Evolutionary conservation across 1,140 invertebrate genomes (phyloP), one percentile per base, ranked within the genome.

Genomic region (Habropoda laboriosa): DNA sequence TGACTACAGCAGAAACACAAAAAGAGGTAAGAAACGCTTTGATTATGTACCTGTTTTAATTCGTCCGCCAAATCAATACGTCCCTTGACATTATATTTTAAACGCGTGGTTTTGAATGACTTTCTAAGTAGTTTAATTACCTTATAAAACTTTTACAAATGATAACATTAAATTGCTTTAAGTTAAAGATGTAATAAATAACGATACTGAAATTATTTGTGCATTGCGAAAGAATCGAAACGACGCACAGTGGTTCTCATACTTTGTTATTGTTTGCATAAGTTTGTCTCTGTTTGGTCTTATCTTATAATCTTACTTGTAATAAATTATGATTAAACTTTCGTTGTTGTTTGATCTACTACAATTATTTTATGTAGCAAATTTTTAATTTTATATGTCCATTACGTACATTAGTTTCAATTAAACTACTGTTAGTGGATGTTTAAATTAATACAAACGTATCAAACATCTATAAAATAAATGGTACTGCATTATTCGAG

Each of bases 1-100:
- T 87, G 70, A 86, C 70, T 61, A 79, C 72, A 0, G 85, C 86
- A 38, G 86, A 91, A 70, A 82, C 89, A 40, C 85, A 81, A 53
- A 93, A 92, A 80, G 89, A 93, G 89, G 92, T 92, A 72, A 86
- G 60, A 40, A 40, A 79, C 13, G 13, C 24, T 38, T 53, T 6
- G 32, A 49, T 53, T 58, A 27, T 6, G 51, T 45, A 42, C 32
- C 45, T 30, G 45, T 61, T 79, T 77, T 55, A 64, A 63, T 82
- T 83, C 49, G 35, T 75, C 70, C 66, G 63, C 42, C 64, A 80
- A 83, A 83, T 83, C 83, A 67, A 84, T 85, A 85, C 76, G 40
- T 70, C 47, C 55, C 16, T 53, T 1, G 77, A 40, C 45, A 40
- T 30, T 71, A 55, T 53, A 74, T 74, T 57, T 40, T 32, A 40